These are phyloP conservation scores for Lampris megalopsis DNA, from an alignment of 2,113 vertebrate species.

Conservation along the genomic window DNA sequence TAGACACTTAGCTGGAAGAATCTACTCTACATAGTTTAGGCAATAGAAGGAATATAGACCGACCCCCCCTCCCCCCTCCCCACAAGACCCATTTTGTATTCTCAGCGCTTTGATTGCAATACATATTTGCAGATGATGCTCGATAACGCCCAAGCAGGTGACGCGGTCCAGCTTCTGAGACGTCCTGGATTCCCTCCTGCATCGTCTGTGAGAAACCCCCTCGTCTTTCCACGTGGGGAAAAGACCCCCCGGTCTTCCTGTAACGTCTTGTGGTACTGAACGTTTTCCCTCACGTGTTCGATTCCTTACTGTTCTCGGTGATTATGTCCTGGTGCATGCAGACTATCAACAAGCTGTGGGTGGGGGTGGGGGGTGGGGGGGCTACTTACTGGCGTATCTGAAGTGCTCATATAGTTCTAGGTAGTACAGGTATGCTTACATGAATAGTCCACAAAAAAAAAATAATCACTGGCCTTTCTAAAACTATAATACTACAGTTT, in stretches of 20 bases:
- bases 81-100: too few relatives aligned
- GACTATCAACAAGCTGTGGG: constrained; percentile 26
- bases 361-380: background rate
- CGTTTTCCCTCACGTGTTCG: constrained; percentile 34
- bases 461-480: constrained; percentile 35
- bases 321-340: constrained; percentile 59
- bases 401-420: constrained; percentile 23
- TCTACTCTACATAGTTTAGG: background rate
- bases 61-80: background rate
- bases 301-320: background rate
- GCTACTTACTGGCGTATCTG: constrained; percentile 30
- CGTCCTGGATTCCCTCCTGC: constrained; percentile 16
- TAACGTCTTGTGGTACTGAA: constrained; percentile 17
- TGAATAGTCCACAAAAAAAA: constrained; percentile 29
- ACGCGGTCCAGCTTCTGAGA: too few relatives aligned
- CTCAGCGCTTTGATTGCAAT: too few relatives aligned
- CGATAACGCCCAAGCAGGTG: too few relatives aligned
- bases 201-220: too few relatives aligned
- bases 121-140: too few relatives aligned
- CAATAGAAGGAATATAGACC: background rate
- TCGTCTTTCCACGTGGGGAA: too few relatives aligned
- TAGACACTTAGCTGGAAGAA: background rate
- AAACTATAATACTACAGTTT: constrained; percentile 44
- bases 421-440: constrained; percentile 47
- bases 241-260: constrained; percentile 1